Evolutionary conservation across 2,888 invertebrate species (phyloP).

Genomic region (Ormyrus labotus): DNA sequence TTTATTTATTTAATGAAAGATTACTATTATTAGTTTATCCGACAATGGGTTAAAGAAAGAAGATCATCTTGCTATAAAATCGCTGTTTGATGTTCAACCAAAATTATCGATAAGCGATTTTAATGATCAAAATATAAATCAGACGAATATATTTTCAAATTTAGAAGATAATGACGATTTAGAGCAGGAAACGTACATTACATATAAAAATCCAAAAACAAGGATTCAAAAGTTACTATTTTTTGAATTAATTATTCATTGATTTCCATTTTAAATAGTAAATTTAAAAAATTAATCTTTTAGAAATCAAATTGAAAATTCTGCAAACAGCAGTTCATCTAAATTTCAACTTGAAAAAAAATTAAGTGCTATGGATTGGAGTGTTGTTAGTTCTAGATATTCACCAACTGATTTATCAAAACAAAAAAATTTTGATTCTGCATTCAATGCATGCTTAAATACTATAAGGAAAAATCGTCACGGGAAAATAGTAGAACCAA

Average conservation of each 20-base stretch:
- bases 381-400: too few species aligned
- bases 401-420: constrained; percentile 32
- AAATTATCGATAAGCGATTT: not conserved
- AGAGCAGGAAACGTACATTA: not conserved
- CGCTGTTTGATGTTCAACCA: not conserved
- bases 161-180: not conserved
- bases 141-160: not conserved
- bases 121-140: not conserved
- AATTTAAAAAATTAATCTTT: not conserved
- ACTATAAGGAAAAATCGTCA: too few species aligned
- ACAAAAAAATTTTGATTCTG: constrained; percentile 52
- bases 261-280: constrained; percentile 1
- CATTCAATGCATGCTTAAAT: too few species aligned
- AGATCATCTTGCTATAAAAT: not conserved
- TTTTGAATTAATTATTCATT: not conserved
- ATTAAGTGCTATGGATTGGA: too few species aligned
- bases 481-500: not conserved
- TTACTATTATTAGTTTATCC: constrained; percentile 14
- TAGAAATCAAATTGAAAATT: constrained; percentile 1
- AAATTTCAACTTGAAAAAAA: not conserved
- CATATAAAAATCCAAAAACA: not conserved
- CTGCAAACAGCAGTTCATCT: not conserved
- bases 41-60: not conserved
- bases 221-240: not conserved
- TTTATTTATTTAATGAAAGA: not conserved